These are phyloP conservation scores for Holocentrus rufus DNA, from an alignment of 2,797 vertebrate species.

Conservation along the genomic window DNA sequence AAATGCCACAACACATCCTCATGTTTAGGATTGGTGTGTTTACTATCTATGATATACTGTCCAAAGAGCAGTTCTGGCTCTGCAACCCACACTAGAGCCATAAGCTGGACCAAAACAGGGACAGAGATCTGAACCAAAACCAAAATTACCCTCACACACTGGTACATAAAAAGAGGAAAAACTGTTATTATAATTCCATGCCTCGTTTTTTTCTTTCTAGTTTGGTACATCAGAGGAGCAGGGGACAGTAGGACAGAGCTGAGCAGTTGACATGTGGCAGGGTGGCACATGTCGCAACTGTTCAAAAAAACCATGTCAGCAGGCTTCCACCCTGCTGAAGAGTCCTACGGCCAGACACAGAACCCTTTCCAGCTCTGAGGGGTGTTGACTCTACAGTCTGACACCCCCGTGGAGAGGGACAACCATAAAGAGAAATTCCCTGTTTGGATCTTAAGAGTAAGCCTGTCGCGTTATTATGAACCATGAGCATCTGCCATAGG, in stretches of 20 bases:
- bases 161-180: slow-evolving; percentile 3
- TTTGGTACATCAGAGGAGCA: slow-evolving; percentile 19
- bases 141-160: slow-evolving; percentile 14
- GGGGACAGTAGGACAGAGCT: not conserved
- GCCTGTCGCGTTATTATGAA: not conserved
- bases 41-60: not conserved
- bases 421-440: not conserved
- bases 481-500: no score
- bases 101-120: not conserved
- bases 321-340: not conserved
- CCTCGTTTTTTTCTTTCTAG: not conserved
- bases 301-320: not conserved
- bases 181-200: slow-evolving; percentile 16
- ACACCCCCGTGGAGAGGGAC: not conserved
- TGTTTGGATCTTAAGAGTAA: not conserved
- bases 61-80: not conserved
- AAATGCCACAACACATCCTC: no score
- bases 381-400: not conserved
- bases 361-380: not conserved
- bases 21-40: no score
- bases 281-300: not conserved
- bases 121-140: slow-evolving; percentile 2
- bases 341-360: not conserved
- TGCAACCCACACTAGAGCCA: not conserved
- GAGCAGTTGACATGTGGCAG: not conserved